These are phyloP conservation scores for Drosophila sordidula DNA, from an alignment of 2,888 invertebrate genomes.

Conservation along the genomic window DNA sequence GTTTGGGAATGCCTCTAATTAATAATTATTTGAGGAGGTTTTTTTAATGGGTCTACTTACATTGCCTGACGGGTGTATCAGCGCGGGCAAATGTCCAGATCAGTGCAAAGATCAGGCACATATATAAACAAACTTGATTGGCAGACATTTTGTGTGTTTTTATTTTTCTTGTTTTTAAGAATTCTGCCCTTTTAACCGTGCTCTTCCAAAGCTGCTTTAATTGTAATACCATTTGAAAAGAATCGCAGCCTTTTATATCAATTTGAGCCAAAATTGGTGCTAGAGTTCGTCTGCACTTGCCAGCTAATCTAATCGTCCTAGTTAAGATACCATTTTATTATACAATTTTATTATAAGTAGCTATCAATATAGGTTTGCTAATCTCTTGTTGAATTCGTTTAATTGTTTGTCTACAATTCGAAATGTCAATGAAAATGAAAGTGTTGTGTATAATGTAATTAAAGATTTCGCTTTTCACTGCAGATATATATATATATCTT, in stretches of 20 bases:
- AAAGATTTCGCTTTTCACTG: not conserved
- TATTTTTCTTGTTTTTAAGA: not conserved
- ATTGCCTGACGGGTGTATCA: slow-evolving; percentile 59
- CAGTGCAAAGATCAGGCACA: slow-evolving; percentile 41
- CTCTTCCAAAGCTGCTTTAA: slow-evolving; percentile 6
- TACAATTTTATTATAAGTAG: not conserved
- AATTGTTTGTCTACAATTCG: slow-evolving; percentile 8
- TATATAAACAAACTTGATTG: slow-evolving; percentile 4
- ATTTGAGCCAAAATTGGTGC: not conserved
- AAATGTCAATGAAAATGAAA: not conserved
- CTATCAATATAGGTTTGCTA: slow-evolving; percentile 11
- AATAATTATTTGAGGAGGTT: not conserved
- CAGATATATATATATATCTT: not conserved
- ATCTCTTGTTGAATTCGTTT: slow-evolving; percentile 22
- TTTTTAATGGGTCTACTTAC: slow-evolving; percentile 43
- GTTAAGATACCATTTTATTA: slow-evolving; percentile 11
- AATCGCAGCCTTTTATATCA: slow-evolving; percentile 51
- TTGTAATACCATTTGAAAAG: slow-evolving; percentile 20
- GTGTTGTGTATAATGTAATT: not conserved
- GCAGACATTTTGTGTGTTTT: slow-evolving; percentile 35
- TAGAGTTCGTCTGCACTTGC: slow-evolving; percentile 49
- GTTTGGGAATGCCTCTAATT: not conserved
- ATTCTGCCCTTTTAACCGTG: slow-evolving; percentile 1
- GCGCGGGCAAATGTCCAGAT: slow-evolving; percentile 23
- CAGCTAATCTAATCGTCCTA: slow-evolving; percentile 52